A percentile compares a stretch with the other conserved stretches of the same genome.
Evolutionary conservation across 2,797 vertebrate genomes (phyloP).

Genomic region (Phyllotis vaccarum): DNA sequence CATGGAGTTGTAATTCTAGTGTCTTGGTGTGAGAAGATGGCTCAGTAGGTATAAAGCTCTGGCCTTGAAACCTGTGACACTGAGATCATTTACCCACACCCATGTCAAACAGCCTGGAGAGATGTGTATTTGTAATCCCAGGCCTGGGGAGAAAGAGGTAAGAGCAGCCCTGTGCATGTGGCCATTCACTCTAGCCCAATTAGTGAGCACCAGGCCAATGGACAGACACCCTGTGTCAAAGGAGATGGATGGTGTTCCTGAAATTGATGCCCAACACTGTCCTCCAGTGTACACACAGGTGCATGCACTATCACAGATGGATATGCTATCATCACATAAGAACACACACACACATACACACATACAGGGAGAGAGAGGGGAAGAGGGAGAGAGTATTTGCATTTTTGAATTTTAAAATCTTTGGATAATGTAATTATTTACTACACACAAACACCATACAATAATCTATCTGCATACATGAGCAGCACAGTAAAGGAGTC

Average conservation of each 20-base stretch:
- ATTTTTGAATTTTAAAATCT: neutral
- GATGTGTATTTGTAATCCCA: neutral
- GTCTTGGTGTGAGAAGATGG: too few species aligned
- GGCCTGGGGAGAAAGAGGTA: neutral
- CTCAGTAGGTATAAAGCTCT: neutral
- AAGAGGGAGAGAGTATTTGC: neutral
- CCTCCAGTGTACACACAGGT: neutral
- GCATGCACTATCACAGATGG: neutral
- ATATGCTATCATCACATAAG: neutral
- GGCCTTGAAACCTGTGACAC: neutral
- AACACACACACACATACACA: neutral
- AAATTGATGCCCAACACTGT: neutral
- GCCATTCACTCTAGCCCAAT: neutral
- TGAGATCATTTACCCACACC: neutral
- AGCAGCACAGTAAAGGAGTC: neutral
- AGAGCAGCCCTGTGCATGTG: neutral
- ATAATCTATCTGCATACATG: neutral
- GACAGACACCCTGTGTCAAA: neutral
- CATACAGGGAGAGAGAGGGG: too few species aligned
- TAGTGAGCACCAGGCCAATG: neutral
- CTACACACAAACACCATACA: too few species aligned
- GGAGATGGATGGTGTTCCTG: too few species aligned
- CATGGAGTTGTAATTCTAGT: neutral
- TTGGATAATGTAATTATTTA: neutral
- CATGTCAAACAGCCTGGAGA: neutral